Conservation (phyloP, 2,113 vertebrate species). For the Formicarius rufipectus region DNA sequence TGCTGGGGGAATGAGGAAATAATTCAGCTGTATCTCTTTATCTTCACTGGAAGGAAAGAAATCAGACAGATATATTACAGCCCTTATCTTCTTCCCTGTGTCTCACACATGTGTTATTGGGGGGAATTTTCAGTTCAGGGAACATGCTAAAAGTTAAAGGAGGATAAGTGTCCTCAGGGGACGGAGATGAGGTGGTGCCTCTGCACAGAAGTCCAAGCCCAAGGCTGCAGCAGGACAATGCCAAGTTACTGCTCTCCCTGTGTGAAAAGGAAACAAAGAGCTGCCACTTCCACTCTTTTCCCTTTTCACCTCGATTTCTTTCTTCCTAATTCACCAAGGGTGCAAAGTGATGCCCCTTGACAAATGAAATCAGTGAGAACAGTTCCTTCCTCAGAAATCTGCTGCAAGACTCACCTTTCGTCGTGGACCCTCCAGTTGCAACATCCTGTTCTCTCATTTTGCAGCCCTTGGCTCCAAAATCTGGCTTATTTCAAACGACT, state of each 20-base stretch:
- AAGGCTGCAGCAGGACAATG: not conserved
- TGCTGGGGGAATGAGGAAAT: not conserved
- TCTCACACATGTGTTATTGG: not conserved
- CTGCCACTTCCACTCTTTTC: not conserved
- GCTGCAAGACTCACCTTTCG: not conserved
- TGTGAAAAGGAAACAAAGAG: not conserved
- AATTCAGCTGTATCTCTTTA: constrained; percentile 17
- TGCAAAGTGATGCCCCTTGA: not conserved
- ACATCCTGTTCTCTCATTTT: not conserved
- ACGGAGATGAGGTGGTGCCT: not conserved
- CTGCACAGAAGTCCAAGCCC: not conserved
- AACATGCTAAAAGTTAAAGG: constrained; percentile 32
- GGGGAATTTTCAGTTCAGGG: constrained; percentile 11
- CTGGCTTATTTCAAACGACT: not conserved
- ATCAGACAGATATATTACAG: not conserved
- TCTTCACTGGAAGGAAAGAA: constrained; percentile 18
- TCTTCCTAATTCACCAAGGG: rapidly evolving
- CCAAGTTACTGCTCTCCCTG: not conserved
- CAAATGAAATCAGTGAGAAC: not conserved
- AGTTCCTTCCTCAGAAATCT: not conserved
- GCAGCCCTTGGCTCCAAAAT: not conserved
- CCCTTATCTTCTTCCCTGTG: constrained; percentile 4
- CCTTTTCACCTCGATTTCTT: not conserved
- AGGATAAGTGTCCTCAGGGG: not conserved
- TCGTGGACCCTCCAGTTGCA: not conserved